A percentile compares a stretch with the other conserved stretches of the same genome.
These are phyloP conservation scores for Enteromius trimaculatus DNA, from an alignment of 2,797 vertebrate genomes.

Conservation along the genomic window DNA sequence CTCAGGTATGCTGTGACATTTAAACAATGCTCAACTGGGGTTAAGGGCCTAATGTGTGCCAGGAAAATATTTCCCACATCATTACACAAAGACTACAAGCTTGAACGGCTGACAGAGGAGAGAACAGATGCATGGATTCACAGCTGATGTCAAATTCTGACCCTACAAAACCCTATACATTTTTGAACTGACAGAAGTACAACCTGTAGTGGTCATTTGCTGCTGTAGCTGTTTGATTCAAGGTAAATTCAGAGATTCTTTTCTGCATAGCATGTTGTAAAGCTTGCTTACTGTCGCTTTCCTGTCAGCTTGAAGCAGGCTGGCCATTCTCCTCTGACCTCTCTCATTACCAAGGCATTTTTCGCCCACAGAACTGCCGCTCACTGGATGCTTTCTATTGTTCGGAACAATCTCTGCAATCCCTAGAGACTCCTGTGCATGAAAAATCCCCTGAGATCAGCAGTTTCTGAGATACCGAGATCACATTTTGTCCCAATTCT, in stretches of 20 bases:
- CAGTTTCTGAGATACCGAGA: background rate
- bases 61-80: conserved; percentile 29
- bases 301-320: conserved; percentile 20
- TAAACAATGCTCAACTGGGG: conserved; percentile 26
- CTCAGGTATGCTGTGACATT: conserved; percentile 37
- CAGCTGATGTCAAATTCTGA: background rate
- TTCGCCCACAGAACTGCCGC: conserved; percentile 22
- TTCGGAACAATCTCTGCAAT: background rate
- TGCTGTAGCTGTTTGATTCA: background rate
- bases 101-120: background rate
- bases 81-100: conserved; percentile 4
- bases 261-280: background rate
- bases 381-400: background rate
- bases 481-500: conserved; percentile 15
- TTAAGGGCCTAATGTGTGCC: conserved; percentile 17
- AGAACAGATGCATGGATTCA: background rate
- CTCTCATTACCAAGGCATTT: conserved; percentile 19
- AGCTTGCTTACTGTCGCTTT: background rate
- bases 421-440: background rate
- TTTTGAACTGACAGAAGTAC: conserved; percentile 2
- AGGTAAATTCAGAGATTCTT: background rate
- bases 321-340: conserved; percentile 23
- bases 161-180: background rate
- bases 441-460: conserved; percentile 19
- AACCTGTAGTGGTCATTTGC: background rate